Percentiles rank a stretch among this genome's conserved stretches.
Evolutionary conservation across 2,888 invertebrate species (phyloP).

Genomic region (Meteorus colon): DNA sequence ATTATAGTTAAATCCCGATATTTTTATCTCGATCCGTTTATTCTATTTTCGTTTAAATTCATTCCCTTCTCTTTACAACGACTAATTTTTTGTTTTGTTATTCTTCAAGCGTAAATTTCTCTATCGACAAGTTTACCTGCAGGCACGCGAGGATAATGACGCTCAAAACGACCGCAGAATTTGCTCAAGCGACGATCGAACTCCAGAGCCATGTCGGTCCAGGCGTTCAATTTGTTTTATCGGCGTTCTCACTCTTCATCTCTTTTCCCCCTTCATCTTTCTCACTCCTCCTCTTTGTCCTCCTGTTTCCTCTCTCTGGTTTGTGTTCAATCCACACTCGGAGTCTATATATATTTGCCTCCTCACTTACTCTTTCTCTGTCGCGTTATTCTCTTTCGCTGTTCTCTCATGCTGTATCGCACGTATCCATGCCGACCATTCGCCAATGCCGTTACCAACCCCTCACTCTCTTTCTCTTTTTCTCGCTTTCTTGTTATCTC

Average conservation of each 20-base stretch:
- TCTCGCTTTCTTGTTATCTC: background rate
- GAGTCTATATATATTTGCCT: background rate
- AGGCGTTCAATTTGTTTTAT: slow-evolving; percentile 52
- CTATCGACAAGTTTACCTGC: slow-evolving; percentile 33
- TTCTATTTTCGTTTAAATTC: background rate
- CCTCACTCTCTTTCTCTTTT: slow-evolving; percentile 33
- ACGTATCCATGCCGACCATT: slow-evolving; percentile 32
- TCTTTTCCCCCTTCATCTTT: background rate
- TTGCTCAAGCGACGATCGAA: slow-evolving; percentile 53
- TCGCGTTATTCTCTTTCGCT: background rate
- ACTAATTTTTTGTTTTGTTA: slow-evolving; percentile 4
- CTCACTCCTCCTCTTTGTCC: slow-evolving; percentile 30
- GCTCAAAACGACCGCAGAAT: slow-evolving; percentile 60
- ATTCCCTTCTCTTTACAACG: background rate
- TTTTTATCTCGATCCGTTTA: slow-evolving; percentile 6
- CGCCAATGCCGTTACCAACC: slow-evolving; percentile 15
- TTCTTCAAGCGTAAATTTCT: slow-evolving; percentile 19
- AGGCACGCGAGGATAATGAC: slow-evolving; percentile 41
- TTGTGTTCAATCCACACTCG: background rate
- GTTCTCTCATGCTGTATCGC: background rate
- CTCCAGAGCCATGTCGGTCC: slow-evolving; percentile 40
- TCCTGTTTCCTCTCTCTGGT: slow-evolving; percentile 26
- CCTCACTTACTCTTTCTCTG: slow-evolving; percentile 4
- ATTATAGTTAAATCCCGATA: too few relatives aligned
- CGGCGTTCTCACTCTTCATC: slow-evolving; percentile 44